These are phyloP conservation scores for Drosophila parvula DNA, from an alignment of 1,140 invertebrate genomes.

Conservation along the genomic window DNA sequence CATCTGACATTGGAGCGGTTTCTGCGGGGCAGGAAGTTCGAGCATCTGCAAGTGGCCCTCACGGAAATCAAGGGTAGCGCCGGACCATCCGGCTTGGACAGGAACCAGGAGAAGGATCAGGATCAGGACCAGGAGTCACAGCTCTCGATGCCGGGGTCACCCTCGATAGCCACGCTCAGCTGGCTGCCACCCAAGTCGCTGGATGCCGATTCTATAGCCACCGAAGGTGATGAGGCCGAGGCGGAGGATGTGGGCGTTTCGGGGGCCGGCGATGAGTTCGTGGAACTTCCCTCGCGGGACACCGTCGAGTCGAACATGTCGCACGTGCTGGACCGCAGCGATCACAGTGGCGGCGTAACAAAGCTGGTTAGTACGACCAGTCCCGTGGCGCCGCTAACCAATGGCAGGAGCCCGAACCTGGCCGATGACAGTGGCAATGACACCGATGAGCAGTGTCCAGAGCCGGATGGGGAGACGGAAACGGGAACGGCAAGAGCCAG, in stretches of 20 bases:
- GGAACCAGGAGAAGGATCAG: conserved; percentile 44
- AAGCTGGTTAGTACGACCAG: conserved; percentile 31
- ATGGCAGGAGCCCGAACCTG: conserved; percentile 32
- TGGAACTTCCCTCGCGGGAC: conserved; percentile 87
- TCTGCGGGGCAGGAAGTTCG: conserved; percentile 93
- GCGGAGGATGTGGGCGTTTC: conserved; percentile 57
- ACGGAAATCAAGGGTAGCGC: conserved; percentile 86
- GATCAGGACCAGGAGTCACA: conserved; percentile 85
- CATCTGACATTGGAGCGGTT: conserved; percentile 93
- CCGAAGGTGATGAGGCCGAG: conserved; percentile 78
- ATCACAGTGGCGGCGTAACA: conserved; percentile 59
- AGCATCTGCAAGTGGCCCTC: conserved; percentile 94
- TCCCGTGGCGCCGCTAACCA: conserved; percentile 39
- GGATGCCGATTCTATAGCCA: conserved; percentile 86
- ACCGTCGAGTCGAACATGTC: conserved; percentile 87
- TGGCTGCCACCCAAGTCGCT: conserved; percentile 87
- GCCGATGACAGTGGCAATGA: conserved; percentile 74
- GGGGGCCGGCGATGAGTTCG: conserved; percentile 84
- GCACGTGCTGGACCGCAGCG: conserved; percentile 82
- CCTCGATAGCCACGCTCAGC: conserved; percentile 90
- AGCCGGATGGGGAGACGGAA: conserved; percentile 44
- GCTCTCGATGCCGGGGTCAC: conserved; percentile 86
- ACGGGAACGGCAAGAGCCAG: conserved; percentile 15
- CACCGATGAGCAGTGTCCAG: conserved; percentile 74
- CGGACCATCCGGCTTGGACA: conserved; percentile 20